These are phyloP conservation scores for Tetropium fuscum DNA, from an alignment of 2,888 invertebrate genomes.

Conservation along the genomic window DNA sequence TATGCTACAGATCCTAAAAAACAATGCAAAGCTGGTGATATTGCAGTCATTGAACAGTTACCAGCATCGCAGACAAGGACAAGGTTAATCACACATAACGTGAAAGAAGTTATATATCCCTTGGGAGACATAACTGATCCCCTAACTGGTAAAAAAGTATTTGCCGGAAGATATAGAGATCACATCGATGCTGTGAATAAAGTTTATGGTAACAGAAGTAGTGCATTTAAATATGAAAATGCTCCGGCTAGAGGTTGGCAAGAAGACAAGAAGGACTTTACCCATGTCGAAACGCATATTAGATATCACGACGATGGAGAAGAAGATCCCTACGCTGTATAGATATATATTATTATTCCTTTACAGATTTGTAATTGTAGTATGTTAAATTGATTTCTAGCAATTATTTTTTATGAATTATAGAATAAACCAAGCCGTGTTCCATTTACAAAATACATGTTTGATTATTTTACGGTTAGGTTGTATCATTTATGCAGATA, in stretches of 20 bases:
- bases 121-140: slow-evolving; percentile 90
- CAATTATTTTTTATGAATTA: no score
- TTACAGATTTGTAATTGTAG: no score
- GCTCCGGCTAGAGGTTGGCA: slow-evolving; percentile 85
- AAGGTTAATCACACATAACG: slow-evolving; percentile 81
- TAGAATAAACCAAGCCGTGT: no score
- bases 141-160: slow-evolving; percentile 83
- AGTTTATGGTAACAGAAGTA: slow-evolving; percentile 77
- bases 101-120: slow-evolving; percentile 83
- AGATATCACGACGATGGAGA: slow-evolving; percentile 84
- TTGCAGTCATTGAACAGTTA: slow-evolving; percentile 82
- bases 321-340: slow-evolving; percentile 79
- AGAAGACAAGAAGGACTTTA: slow-evolving; percentile 85
- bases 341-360: no score
- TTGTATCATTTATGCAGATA: no score
- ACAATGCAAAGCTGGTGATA: slow-evolving; percentile 84
- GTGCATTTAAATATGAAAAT: slow-evolving; percentile 80
- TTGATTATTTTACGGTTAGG: no score
- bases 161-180: slow-evolving; percentile 80
- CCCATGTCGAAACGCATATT: slow-evolving; percentile 80
- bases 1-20: slow-evolving; percentile 85
- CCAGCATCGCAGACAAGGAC: slow-evolving; percentile 81
- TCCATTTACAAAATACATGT: no score
- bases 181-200: slow-evolving; percentile 76
- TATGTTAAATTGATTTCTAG: no score